Base-by-base conservation (phyloP, 2,888 invertebrate genomes). In the Rotaria magnacalcarata region DNA sequence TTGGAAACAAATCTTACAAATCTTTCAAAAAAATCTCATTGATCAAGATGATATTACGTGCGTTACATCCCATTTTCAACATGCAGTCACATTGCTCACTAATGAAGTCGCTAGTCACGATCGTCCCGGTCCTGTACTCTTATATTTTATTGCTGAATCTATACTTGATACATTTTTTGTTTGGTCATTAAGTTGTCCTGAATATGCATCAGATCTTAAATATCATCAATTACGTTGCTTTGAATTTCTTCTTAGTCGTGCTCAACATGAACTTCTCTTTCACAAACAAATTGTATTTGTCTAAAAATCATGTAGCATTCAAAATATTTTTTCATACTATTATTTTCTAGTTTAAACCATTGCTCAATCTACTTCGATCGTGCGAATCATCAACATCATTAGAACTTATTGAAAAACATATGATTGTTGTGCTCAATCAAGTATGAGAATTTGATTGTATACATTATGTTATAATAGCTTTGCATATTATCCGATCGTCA, bases 51-150 rank as follows among this genome's bases (percentile, higher is more conserved):
- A 96, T 91, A 95, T 96, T 2, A 93, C 95, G 74, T 94, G 94
- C 43, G 96, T 97, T 84, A 95, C 96, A 41, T 96, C 95, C 90
- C 96, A 96, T 90, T 92, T 97, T 89, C 96, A 96, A 90, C 96
- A 96, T 91, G 94, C 97, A 94, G 94, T 95, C 3, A 95, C 95
- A 0, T 92, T 97, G 41, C 92, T 96, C 85, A 92, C 95, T 27
- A 93, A 95, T 87, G 96, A 96, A 90, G 93, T 85, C 14, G n/a
- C 87, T 52, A 67, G 67, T 84, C 80, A 80, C 7, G 47, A 80
- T 47, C 80, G 47, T n/a, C 47, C 80, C 4, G 91, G 91, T 41
- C 90, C 94, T 85, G 95, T 95, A 88, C 92, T 96, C 85, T 95
- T 96, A 90, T 94, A 94, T 91, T 92, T 96, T 88, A 92, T 96